These are phyloP conservation scores for Dorcus parallelipipedus DNA, from an alignment of 2,888 invertebrate genomes.

Conservation along the genomic window DNA sequence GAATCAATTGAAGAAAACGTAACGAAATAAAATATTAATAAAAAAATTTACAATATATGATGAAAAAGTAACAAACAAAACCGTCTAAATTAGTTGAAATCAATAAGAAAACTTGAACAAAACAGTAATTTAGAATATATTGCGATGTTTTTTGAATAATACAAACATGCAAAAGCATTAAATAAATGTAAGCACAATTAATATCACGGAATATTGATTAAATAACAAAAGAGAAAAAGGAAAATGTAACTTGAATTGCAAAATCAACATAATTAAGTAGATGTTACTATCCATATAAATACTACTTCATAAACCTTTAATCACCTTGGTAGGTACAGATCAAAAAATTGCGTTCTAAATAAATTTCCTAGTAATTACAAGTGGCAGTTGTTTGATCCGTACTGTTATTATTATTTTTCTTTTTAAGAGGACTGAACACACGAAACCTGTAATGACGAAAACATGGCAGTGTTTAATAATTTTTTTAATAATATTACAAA, in stretches of 20 bases:
- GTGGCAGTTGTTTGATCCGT: conserved; percentile 8
- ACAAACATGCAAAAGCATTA: neutral
- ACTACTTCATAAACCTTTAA: conserved; percentile 10
- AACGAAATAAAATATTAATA: too few species aligned
- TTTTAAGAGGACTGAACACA: neutral
- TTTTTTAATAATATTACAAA: conserved; percentile 18
- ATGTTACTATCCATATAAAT: conserved; percentile 11
- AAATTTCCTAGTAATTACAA: conserved; percentile 16
- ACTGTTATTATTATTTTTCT: neutral
- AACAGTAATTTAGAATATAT: neutral
- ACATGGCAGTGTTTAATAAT: conserved; percentile 26
- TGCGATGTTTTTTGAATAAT: neutral
- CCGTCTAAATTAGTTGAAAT: too few species aligned
- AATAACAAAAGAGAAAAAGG: neutral
- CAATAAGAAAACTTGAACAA: too few species aligned
- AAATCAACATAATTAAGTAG: conserved; percentile 2
- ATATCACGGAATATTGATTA: conserved; percentile 22
- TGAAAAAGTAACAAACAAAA: too few species aligned
- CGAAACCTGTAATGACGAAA: conserved; percentile 22
- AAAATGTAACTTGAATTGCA: neutral
- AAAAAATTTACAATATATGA: too few species aligned
- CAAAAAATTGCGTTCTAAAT: conserved; percentile 8
- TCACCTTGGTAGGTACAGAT: conserved; percentile 1
- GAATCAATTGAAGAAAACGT: too few species aligned
- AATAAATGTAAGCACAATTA: conserved; percentile 16